Conservation (phyloP, 2,888 invertebrate species). For the Caenorhabditis becei region DNA sequence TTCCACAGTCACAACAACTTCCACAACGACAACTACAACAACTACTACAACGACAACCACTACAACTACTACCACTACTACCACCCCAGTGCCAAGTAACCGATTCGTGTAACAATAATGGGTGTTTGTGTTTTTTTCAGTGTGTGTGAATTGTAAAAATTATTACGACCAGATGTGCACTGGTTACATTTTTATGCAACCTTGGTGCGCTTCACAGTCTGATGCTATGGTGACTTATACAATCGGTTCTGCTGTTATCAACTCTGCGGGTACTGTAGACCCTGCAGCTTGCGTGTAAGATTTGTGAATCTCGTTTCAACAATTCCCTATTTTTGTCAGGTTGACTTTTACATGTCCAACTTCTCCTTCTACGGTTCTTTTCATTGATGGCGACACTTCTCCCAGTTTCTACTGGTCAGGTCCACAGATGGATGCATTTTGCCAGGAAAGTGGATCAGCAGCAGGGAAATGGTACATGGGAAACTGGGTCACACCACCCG, state of each 20-base stretch:
- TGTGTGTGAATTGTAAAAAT: neutral
- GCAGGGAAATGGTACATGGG: too few relatives aligned
- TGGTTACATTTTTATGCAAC: neutral
- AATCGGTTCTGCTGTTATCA: neutral
- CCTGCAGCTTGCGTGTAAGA: neutral
- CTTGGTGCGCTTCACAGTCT: neutral
- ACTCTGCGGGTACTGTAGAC: neutral
- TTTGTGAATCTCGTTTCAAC: neutral
- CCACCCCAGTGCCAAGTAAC: too few relatives aligned
- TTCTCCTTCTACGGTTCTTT: neutral
- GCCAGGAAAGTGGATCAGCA: too few relatives aligned
- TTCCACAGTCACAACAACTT: constrained; percentile 7
- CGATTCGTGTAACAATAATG: too few relatives aligned
- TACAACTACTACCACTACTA: too few relatives aligned
- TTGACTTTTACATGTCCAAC: neutral
- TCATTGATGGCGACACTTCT: neutral
- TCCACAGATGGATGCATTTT: too few relatives aligned
- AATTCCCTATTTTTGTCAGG: neutral
- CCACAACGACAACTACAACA: constrained; percentile 2
- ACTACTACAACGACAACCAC: too few relatives aligned
- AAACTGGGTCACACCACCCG: too few relatives aligned
- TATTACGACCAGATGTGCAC: neutral
- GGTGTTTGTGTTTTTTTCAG: neutral
- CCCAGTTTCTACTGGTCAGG: too few relatives aligned
- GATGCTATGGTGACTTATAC: neutral